Evolutionary conservation across 1,140 invertebrate genomes (phyloP).

Genomic region (Drosophila obscura): DNA sequence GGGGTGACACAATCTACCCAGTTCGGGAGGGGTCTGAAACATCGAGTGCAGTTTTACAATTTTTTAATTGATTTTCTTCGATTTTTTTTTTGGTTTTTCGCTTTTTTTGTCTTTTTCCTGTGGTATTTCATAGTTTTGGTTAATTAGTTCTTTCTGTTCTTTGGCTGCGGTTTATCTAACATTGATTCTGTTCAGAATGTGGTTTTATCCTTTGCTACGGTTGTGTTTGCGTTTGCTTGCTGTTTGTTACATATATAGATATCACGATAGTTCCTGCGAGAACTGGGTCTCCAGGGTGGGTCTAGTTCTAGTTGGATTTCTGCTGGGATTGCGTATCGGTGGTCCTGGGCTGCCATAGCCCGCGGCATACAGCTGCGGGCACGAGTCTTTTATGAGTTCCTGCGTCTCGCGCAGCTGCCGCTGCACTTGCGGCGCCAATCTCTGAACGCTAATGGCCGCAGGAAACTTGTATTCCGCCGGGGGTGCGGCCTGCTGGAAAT

Average conservation of each 20-base stretch:
- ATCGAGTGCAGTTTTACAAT: conserved; percentile 80
- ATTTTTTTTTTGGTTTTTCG: conserved; percentile 44
- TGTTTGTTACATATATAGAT: conserved; percentile 83
- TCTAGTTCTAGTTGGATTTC: conserved; percentile 81
- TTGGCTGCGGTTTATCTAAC: conserved; percentile 75
- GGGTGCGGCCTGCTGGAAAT: conserved; percentile 49
- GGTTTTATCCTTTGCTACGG: conserved; percentile 19
- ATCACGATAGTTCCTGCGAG: conserved; percentile 84
- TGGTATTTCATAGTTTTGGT: conserved; percentile 56
- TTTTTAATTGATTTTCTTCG: conserved; percentile 58
- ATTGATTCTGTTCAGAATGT: conserved; percentile 47
- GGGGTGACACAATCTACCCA: conserved; percentile 38
- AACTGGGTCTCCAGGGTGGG: conserved; percentile 84
- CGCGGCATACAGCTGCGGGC: conserved; percentile 83
- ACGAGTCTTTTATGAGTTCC: conserved; percentile 84
- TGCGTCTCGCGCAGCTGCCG: conserved; percentile 83
- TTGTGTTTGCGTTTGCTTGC: conserved; percentile 50
- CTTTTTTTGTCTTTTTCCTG: conserved; percentile 28
- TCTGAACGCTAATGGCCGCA: conserved; percentile 82
- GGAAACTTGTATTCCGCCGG: conserved; percentile 82
- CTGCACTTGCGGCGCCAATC: conserved; percentile 82
- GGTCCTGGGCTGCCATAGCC: conserved; percentile 83
- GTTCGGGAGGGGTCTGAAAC: conserved; percentile 62
- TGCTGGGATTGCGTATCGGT: conserved; percentile 82
- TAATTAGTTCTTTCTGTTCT: conserved; percentile 56